phyloP scores from a whole-genome alignment of 1,140 invertebrate species.

The Oryctes rhinoceros region DNA sequence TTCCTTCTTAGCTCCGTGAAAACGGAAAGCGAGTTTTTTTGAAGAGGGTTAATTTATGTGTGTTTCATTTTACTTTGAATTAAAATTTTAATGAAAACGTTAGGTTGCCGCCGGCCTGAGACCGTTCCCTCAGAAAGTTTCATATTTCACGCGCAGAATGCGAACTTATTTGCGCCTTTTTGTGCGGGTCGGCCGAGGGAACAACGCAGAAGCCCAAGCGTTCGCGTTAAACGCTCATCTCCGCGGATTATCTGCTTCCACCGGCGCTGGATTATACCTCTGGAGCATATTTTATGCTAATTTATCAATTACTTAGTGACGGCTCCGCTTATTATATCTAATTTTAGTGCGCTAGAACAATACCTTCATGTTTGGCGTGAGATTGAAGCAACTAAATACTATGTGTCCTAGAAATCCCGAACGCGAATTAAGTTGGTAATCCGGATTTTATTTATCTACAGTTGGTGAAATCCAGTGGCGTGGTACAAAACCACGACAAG shows the following conservation, averaged over 20 bases:
- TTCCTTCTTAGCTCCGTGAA: not conserved
- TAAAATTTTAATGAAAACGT: constrained; percentile 47
- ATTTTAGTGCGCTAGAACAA: not conserved
- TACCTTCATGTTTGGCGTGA: not conserved
- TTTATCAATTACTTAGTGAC: constrained; percentile 43
- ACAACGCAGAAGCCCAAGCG: not conserved
- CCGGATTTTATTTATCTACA: too few relatives aligned
- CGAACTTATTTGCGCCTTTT: constrained; percentile 13
- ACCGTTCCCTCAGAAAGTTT: constrained; percentile 36
- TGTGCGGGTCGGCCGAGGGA: not conserved
- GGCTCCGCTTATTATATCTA: not conserved
- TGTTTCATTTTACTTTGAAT: constrained; percentile 45
- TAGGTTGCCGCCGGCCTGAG: constrained; percentile 27
- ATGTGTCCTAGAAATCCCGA: too few relatives aligned
- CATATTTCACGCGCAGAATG: constrained; percentile 41
- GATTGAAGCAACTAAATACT: too few relatives aligned
- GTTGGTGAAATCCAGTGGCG: too few relatives aligned
- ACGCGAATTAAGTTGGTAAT: too few relatives aligned
- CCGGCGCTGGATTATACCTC: constrained; percentile 3
- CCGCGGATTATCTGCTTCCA: constrained; percentile 35
- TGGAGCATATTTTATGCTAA: constrained; percentile 39
- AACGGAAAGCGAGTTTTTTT: constrained; percentile 37
- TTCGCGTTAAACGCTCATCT: constrained; percentile 32
- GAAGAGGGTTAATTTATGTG: constrained; percentile 45
- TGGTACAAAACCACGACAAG: too few relatives aligned